Evolutionary conservation across 2,797 vertebrate genomes (phyloP), one percentile per base, ranked within the genome.

Genomic region (Etheostoma perlongum): DNA sequence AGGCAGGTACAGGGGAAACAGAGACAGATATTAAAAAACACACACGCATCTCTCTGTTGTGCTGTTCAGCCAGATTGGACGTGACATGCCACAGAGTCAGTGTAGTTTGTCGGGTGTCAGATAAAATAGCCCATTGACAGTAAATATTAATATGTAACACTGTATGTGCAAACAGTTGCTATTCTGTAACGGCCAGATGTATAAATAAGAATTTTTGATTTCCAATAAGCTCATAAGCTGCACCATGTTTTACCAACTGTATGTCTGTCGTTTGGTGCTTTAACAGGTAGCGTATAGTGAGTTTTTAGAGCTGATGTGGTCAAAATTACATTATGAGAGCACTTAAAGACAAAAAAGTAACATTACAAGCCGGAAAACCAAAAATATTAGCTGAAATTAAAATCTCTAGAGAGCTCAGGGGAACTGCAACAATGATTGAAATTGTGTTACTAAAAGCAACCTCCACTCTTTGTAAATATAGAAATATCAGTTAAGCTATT

Each of bases 41-140:
- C 36, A 19, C 23, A 57, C 30, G 5, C 15, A n/a, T 57, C 18
- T 19, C 15, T 55, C 40, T 49, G 36, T 44, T 1, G 0, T 69
- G 33, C 51, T 33, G 61, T 48, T 67, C 67, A 42, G 46, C 46
- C 23, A 59, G 44, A 72, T 3, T 44, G 57, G 30, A 61, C 40
- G 9, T 33, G 25, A 18, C 21, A 59, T 15, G 60, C 15, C 9
- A 62, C 12, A 61, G 11, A 48, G 55, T 53, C 30, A 6, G 51
- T 10, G 60, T 33, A n/a, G 21, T 57, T 52, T 44, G 21, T 66
- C 13, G 51, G 13, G n/a, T 48, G 44, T 62, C 62, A 61, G 53
- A 61, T 16, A 52, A 1, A 64, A 47, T 25, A 72, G 44, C 47
- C 12, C 30, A 16, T 23, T 6, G 18, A 63, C 53, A 53, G 30